Conservation (phyloP, 2,888 invertebrate species). For the Tetranychus truncatus region DNA sequence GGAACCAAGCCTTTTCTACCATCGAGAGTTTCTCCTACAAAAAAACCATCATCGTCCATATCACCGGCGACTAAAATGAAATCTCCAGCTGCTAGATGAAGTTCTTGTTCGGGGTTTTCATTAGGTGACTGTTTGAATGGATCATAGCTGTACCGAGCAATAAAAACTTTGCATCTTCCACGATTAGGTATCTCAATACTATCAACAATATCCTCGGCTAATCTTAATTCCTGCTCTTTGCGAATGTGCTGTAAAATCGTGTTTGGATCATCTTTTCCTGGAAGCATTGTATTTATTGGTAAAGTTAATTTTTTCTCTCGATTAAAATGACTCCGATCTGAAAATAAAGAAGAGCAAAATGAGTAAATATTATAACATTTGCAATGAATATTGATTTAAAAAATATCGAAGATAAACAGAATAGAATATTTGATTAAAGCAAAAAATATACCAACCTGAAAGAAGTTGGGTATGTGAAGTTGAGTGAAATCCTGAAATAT, state of each 20-base stretch:
- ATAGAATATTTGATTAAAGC: no score
- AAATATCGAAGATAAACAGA: no score
- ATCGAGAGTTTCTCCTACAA: constrained; percentile 82
- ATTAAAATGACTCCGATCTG: not conserved
- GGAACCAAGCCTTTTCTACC: constrained; percentile 85
- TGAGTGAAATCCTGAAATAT: not conserved
- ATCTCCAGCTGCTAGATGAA: constrained; percentile 80
- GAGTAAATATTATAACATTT: no score
- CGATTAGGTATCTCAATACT: constrained; percentile 72
- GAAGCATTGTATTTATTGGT: not conserved
- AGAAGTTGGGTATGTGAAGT: not conserved
- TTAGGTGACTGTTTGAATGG: constrained; percentile 52
- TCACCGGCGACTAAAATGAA: constrained; percentile 81
- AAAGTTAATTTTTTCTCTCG: not conserved
- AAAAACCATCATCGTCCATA: constrained; percentile 58
- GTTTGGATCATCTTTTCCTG: not conserved
- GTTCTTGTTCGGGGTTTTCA: constrained; percentile 82
- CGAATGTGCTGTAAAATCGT: not conserved
- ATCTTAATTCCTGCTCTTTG: constrained; percentile 3
- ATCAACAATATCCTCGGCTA: constrained; percentile 35
- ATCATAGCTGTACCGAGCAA: constrained; percentile 51
- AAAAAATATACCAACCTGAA: not conserved
- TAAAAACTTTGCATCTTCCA: constrained; percentile 77
- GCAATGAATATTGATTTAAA: no score
- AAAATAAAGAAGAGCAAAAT: not conserved